phyloP scores from a whole-genome alignment of 2,888 invertebrate genomes.

The Dryocosmus kuriphilus region DNA sequence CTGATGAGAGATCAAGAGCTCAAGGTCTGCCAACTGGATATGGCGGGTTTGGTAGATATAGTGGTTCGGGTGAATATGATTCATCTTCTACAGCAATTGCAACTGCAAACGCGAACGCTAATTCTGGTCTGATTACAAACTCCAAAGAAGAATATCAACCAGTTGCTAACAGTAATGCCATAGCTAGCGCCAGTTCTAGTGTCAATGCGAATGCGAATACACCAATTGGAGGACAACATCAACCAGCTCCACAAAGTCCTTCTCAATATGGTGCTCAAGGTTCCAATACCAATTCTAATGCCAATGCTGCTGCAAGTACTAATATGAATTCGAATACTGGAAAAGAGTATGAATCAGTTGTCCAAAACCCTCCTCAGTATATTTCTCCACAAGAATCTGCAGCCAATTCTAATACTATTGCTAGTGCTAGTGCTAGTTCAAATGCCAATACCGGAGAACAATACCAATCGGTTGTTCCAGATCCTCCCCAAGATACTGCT shows the following conservation, averaged over 20 bases:
- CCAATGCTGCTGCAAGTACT: background rate
- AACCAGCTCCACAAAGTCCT: background rate
- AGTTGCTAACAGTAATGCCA: background rate
- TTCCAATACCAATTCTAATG: background rate
- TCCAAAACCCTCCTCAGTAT: background rate
- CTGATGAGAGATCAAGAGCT: background rate
- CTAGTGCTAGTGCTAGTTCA: conserved; percentile 6
- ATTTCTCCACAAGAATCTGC: background rate
- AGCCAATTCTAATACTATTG: background rate
- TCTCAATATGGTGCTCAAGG: background rate
- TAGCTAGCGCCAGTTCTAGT: background rate
- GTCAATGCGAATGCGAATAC: background rate
- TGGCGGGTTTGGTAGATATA: background rate
- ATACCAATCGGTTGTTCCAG: background rate
- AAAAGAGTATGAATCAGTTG: background rate
- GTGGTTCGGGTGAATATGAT: conserved; percentile 25
- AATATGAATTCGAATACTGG: background rate
- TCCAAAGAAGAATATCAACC: background rate
- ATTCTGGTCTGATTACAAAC: background rate
- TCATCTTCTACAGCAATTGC: conserved; percentile 38
- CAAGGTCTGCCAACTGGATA: background rate
- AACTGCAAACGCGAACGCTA: conserved; percentile 5
- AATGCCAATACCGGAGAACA: conserved; percentile 25
- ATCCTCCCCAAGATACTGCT: background rate
- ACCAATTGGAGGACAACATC: background rate